A percentile compares a stretch with the other conserved stretches of the same genome.
Conservation (phyloP, 2,797 vertebrate species). For the Enteromius treurensis region DNA sequence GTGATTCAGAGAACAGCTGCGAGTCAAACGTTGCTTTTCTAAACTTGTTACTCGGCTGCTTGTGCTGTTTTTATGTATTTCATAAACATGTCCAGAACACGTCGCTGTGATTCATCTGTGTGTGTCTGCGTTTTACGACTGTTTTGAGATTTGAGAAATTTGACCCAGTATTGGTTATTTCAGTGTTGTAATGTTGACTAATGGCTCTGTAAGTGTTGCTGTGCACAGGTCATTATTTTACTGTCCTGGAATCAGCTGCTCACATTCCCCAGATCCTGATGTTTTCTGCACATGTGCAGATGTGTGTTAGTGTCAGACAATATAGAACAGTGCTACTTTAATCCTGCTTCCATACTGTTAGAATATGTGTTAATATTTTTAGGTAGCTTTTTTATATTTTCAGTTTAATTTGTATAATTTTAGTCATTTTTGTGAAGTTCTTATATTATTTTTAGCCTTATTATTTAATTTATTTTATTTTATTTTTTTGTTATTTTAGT, state of each 20-base stretch:
- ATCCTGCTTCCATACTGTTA: not conserved
- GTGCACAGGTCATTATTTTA: not conserved
- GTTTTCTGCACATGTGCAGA: not conserved
- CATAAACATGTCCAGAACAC: slow-evolving; percentile 39
- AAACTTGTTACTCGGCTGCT: slow-evolving; percentile 7
- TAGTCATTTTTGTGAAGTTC: not conserved
- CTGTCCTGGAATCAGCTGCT: not conserved
- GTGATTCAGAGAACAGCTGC: not conserved
- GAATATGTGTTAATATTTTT: not conserved
- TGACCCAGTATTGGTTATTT: slow-evolving; percentile 48
- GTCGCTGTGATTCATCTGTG: slow-evolving; percentile 43
- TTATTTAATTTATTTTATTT: not conserved
- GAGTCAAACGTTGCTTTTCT: not conserved
- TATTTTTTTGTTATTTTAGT: not conserved
- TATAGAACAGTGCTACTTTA: not conserved
- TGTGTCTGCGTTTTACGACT: slow-evolving; percentile 30
- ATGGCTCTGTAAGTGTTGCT: not conserved
- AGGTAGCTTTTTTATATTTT: not conserved
- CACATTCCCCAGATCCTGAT: not conserved
- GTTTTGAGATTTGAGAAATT: slow-evolving; percentile 52
- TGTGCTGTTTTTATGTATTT: slow-evolving; percentile 8
- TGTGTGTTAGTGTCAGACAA: not conserved
- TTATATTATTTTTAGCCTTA: not conserved
- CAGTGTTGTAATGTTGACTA: slow-evolving; percentile 30
- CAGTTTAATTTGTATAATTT: not conserved